Base-by-base conservation (phyloP, 2,797 vertebrate species). In the Antrozous pallidus region DNA sequence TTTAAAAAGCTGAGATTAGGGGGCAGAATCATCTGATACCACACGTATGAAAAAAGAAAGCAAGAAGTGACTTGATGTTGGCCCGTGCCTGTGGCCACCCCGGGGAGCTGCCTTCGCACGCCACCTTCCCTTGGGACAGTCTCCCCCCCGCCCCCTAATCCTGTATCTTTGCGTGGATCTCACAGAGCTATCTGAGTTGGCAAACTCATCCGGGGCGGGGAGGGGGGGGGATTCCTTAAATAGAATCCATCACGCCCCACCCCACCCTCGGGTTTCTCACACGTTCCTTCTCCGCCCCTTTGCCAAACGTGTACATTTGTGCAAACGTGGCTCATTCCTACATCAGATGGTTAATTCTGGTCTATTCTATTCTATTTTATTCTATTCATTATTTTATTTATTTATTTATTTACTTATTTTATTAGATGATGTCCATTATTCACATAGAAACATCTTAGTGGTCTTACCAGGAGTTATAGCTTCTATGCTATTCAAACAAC, bases 1-100 rank as follows among this genome's bases (percentile, higher is more conserved):
- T n/a, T n/a, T n/a, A n/a, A n/a, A n/a, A 93, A 93, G 9, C 6
- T 28, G 83, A 90, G 67, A 94, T 92, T 38, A 65, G 94, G 90
- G 74, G 88, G 18, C n/a, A 92, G 84, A 75, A 63, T 56, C 47
- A 94, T 86, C 81, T 95, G 91, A 96, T 95, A 88, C 3, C 45
- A 38, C 65, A 63, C 63, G 16, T 88, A 83, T 90, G 47, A 81
- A 79, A 73, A 73, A 88, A 81, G 82, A 14, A 92, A 95, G 75
- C 96, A 97, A 97, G 97, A 95, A 96, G 67, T 47, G 73, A 96
- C 96, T 96, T 94, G 95, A 96, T 22, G 84, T 77, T 33, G 67
- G 71, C 81, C 82, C 78, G 33, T 49, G 91, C 95, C 96, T 88
- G 58, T 92, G 95, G 92, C 96, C 83, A 70, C 92, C 79, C 67